phyloP scores from a whole-genome alignment of 2,888 invertebrate species.

The Syrista parreyssii region DNA sequence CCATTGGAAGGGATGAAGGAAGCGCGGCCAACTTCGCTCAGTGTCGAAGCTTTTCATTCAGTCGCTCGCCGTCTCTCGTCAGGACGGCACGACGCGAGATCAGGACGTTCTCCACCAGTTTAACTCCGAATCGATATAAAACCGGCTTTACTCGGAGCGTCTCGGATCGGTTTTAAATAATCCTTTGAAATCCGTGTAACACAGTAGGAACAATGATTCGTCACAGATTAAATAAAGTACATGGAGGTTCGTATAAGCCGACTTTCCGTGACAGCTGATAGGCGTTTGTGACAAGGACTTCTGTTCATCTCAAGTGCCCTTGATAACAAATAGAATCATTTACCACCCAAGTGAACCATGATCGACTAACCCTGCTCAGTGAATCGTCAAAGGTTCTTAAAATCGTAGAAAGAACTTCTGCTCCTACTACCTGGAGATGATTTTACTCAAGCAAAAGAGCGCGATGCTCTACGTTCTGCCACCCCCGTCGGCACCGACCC shows the following conservation, averaged over 20 bases:
- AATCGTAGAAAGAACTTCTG: neutral
- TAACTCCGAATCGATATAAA: neutral
- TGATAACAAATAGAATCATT: neutral
- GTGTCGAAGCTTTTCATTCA: slow-evolving; percentile 4
- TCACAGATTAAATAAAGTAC: neutral
- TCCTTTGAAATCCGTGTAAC: neutral
- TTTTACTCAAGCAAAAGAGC: slow-evolving; percentile 49
- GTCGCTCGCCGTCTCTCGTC: neutral
- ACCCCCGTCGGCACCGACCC: slow-evolving; percentile 67
- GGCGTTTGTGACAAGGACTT: neutral
- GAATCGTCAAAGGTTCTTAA: neutral
- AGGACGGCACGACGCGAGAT: neutral
- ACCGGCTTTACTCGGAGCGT: neutral
- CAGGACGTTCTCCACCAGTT: neutral
- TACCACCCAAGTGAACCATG: neutral
- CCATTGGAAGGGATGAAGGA: neutral
- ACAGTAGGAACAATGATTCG: neutral
- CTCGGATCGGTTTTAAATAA: neutral
- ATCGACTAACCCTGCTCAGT: neutral
- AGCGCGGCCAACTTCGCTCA: neutral
- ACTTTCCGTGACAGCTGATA: neutral
- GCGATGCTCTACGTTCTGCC: slow-evolving; percentile 68
- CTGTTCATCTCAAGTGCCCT: neutral
- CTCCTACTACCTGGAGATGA: slow-evolving; percentile 32
- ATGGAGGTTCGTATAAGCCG: neutral